A percentile compares a stretch with the other conserved stretches of the same genome.
Conservation (phyloP, 2,113 vertebrate species). For the Arothron firmamentum region DNA sequence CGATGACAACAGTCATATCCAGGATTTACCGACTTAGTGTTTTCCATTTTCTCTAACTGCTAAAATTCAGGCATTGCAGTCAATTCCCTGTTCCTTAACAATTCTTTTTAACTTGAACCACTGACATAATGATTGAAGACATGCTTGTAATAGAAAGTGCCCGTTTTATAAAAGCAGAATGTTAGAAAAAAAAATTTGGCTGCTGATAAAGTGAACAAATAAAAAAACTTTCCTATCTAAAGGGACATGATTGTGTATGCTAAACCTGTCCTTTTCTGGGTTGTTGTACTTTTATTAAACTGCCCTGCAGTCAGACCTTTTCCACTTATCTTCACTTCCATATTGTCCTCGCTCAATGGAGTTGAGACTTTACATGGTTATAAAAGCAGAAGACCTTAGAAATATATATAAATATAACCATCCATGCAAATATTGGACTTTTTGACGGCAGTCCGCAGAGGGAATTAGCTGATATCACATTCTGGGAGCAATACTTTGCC, state of each 20-base stretch:
- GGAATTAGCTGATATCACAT: slow-evolving; percentile 29
- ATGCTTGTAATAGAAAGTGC: not conserved
- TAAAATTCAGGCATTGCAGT: too few relatives aligned
- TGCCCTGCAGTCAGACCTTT: slow-evolving; percentile 26
- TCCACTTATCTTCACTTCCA: slow-evolving; percentile 52
- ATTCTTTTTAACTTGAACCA: not conserved
- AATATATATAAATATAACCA: slow-evolving; percentile 63
- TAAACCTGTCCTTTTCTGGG: not conserved
- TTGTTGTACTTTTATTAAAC: slow-evolving; percentile 44
- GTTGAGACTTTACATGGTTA: slow-evolving; percentile 54
- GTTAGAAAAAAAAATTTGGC: not conserved
- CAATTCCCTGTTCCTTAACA: too few relatives aligned
- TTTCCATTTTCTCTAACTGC: too few relatives aligned
- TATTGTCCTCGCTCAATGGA: slow-evolving; percentile 45
- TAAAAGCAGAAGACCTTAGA: slow-evolving; percentile 44
- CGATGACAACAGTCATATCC: too few relatives aligned
- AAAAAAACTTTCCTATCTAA: too few relatives aligned
- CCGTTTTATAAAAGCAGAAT: not conserved
- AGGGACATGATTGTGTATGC: too few relatives aligned
- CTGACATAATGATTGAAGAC: not conserved
- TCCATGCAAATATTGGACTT: slow-evolving; percentile 45
- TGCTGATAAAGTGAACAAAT: not conserved
- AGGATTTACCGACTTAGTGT: too few relatives aligned
- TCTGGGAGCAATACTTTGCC: slow-evolving; percentile 4
- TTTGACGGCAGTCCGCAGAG: slow-evolving; percentile 9